These are phyloP conservation scores for Luehdorfia chinensis DNA, from an alignment of 1,140 invertebrate genomes.

Conservation along the genomic window DNA sequence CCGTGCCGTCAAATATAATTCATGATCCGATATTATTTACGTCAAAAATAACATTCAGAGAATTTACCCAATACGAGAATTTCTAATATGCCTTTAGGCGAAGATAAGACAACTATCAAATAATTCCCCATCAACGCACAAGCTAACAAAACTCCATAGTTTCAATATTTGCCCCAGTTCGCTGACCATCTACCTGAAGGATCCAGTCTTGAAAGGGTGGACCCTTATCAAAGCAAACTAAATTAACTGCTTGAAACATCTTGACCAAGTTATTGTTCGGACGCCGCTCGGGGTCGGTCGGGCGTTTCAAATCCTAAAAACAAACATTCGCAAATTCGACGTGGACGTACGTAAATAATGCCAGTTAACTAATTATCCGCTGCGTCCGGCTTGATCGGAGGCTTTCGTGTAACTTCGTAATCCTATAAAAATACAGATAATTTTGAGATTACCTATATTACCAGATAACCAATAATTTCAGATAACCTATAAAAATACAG, in stretches of 20 bases:
- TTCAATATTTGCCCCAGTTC: constrained; percentile 45
- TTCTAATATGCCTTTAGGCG: not conserved
- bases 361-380: constrained; percentile 40
- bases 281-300: constrained; percentile 22
- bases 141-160: constrained; percentile 23
- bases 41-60: no score
- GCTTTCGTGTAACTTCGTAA: not conserved
- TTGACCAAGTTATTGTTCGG: constrained; percentile 68
- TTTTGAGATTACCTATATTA: constrained; percentile 20
- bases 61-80: not conserved
- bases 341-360: constrained; percentile 57
- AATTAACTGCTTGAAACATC: constrained; percentile 66
- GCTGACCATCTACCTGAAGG: constrained; percentile 39
- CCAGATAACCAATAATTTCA: no score
- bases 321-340: constrained; percentile 42
- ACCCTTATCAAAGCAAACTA: constrained; percentile 67
- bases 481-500: no score
- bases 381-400: not conserved
- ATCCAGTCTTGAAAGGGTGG: constrained; percentile 32
- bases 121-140: constrained; percentile 14
- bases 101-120: constrained; percentile 11
- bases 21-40: no score
- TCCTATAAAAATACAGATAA: constrained; percentile 12
- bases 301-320: constrained; percentile 53
- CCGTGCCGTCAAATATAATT: no score